Evolutionary conservation across 2,113 vertebrate genomes (phyloP).

Genomic region (Bombycilla garrulus): DNA sequence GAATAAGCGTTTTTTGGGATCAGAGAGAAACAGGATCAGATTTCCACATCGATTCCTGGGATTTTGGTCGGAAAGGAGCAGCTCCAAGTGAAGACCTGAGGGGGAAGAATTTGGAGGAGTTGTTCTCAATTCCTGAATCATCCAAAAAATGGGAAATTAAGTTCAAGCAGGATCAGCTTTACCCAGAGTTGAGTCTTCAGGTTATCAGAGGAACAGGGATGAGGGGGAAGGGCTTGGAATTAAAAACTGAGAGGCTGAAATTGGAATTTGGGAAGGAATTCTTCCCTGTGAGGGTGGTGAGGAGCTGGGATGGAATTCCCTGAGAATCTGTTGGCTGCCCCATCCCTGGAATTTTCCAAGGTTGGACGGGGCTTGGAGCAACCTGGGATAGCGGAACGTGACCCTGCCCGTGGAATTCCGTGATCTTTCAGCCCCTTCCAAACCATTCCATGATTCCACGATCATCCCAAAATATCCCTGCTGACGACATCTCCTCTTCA

Average conservation of each 20-base stretch:
- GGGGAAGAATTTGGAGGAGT: not conserved
- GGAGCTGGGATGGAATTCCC: not conserved
- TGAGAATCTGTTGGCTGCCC: not conserved
- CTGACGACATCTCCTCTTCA: accelerated
- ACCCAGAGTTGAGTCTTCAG: not conserved
- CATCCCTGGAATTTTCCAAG: not conserved
- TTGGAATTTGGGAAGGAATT: not conserved
- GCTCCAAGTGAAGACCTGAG: not conserved
- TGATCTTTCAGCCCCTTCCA: no score
- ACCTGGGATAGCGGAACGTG: accelerated
- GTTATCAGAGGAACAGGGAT: not conserved
- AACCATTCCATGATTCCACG: no score
- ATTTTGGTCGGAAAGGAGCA: not conserved
- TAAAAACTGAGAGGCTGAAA: not conserved
- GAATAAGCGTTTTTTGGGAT: not conserved
- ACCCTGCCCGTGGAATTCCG: not conserved
- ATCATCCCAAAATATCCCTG: not conserved
- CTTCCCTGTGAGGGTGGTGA: not conserved
- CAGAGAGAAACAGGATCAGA: accelerated
- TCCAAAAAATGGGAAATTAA: not conserved
- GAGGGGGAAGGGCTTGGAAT: not conserved
- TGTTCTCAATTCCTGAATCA: not conserved
- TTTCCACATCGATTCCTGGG: not conserved
- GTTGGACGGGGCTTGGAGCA: accelerated
- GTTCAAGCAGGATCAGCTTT: not conserved